Base-by-base conservation (phyloP, 2,888 invertebrate genomes). In the Idaea biselata region DNA sequence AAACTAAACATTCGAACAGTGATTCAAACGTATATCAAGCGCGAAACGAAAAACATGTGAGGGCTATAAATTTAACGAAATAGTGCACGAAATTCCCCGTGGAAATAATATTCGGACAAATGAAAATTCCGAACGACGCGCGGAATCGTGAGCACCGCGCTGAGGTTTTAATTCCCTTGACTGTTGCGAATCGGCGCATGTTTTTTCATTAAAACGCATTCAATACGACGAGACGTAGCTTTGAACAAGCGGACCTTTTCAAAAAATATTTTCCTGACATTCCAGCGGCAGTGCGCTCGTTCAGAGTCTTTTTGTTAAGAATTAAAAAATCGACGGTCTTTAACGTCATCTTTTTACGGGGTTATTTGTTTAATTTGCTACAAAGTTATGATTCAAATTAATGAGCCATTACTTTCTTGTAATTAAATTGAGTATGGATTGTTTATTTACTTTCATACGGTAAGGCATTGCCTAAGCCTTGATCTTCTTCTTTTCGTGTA, bases 181-280 rank as follows among this genome's bases (percentile, higher is more conserved):
- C 91, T 91, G 89, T 89, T 84, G 86, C 88, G 89, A 91, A 89
- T 91, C 89, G 90, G 90, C 86, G 90, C 89, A 89, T 91, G 91
- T 91, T 91, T 91, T 92, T 92, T 91, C 91, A 91, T 91, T 91
- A 91, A 91, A 92, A 90, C 91, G 87, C 89, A 92, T 92, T 92
- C 91, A 92, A 91, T 91, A 89, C 89, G 84, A 88, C 89, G 86
- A 86, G 89, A 89, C 88, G 88, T 82, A 80, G 90, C 90, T 91
- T 90, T 91, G 82, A 87, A 91, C 89, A 81, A 81, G 87, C 83
- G 85, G 82, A 87, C 88, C 89, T 89, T 91, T 91, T 89, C 83
- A 91, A 89, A 89, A 90, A 88, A 87, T 87, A 80, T 88, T 86
- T 86, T 79, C 84, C 86, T 87, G 90, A 88, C 89, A 86, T 89